phyloP scores from a whole-genome alignment of 2,888 invertebrate genomes.

The Calephelis perditalis region DNA sequence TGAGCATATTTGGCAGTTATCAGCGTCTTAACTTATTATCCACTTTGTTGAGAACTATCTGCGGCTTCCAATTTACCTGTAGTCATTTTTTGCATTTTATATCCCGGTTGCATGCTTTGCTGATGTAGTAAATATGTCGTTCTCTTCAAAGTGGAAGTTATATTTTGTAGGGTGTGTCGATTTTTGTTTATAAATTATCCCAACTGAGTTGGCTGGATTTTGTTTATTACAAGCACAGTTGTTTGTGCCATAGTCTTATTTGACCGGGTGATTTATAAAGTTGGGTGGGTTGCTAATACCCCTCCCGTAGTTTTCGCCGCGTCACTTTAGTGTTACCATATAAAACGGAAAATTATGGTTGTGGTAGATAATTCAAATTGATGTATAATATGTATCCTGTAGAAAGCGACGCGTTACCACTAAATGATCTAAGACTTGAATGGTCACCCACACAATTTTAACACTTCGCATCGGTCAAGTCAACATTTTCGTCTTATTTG shows the following conservation, averaged over 20 bases:
- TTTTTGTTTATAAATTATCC: constrained; percentile 56
- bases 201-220: constrained; percentile 71
- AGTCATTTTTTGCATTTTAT: constrained; percentile 26
- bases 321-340: constrained; percentile 63
- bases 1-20: not conserved
- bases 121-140: constrained; percentile 35
- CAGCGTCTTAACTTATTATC: constrained; percentile 24
- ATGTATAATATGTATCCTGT: constrained; percentile 53
- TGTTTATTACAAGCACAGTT: constrained; percentile 43
- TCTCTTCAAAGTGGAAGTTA: constrained; percentile 48
- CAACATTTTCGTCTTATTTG: constrained; percentile 53
- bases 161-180: constrained; percentile 50
- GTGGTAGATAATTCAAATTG: constrained; percentile 75
- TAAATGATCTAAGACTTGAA: constrained; percentile 37
- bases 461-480: constrained; percentile 1
- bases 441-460: constrained; percentile 8
- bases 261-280: constrained; percentile 40
- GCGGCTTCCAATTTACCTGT: constrained; percentile 15
- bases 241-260: constrained; percentile 45
- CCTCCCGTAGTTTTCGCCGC: constrained; percentile 44
- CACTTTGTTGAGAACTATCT: constrained; percentile 25
- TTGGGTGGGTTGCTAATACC: constrained; percentile 42
- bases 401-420: constrained; percentile 51
- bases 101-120: constrained; percentile 23
- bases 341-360: constrained; percentile 70